phyloP scores from a whole-genome alignment of 2,888 invertebrate species.

The Caenorhabditis sinica region DNA sequence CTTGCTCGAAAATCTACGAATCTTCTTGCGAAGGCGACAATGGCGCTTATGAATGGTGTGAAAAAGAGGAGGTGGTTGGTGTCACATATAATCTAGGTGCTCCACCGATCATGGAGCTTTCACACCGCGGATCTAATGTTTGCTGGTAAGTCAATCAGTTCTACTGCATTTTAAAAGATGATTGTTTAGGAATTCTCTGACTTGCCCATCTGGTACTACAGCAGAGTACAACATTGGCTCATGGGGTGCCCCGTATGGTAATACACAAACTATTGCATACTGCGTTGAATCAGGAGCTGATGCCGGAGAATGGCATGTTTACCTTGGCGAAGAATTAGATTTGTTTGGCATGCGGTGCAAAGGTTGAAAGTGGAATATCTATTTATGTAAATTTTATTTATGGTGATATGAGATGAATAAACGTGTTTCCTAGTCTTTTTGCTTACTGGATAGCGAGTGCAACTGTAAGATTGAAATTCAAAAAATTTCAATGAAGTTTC shows the following conservation, averaged over 20 bases:
- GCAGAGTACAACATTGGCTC: neutral
- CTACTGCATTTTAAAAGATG: neutral
- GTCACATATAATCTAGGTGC: neutral
- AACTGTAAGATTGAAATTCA: too few relatives aligned
- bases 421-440: too few relatives aligned
- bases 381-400: too few relatives aligned
- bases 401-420: too few relatives aligned
- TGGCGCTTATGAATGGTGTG: neutral
- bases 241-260: neutral
- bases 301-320: neutral
- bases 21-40: neutral
- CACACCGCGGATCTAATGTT: neutral
- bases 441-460: too few relatives aligned
- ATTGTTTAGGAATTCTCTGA: neutral
- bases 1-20: neutral
- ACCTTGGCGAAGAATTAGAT: neutral
- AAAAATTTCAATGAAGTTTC: too few relatives aligned
- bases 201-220: neutral
- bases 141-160: conserved; percentile 1
- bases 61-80: neutral
- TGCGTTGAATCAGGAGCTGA: neutral
- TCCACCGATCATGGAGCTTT: neutral
- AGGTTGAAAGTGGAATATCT: neutral
- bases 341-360: neutral
- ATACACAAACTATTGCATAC: neutral